phyloP scores from a whole-genome alignment of 1,140 invertebrate genomes.

The Micrasema minimum region DNA sequence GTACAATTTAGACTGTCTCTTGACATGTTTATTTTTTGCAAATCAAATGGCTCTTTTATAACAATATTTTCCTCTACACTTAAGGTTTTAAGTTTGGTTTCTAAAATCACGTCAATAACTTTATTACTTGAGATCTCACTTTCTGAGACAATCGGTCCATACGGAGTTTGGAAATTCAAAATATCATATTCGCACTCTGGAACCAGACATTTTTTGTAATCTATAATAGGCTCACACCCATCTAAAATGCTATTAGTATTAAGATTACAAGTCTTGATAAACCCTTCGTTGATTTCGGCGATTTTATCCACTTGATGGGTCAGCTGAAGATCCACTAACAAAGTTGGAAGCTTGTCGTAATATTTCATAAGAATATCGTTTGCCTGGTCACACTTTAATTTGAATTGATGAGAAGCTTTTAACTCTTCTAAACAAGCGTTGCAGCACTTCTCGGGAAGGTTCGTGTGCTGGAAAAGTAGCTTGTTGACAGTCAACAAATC shows the following conservation, averaged over 20 bases:
- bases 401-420: constrained; percentile 22
- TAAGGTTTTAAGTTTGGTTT: constrained; percentile 24
- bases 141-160: background rate
- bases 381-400: constrained; percentile 11
- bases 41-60: background rate
- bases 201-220: constrained; percentile 16
- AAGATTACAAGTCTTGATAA: background rate
- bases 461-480: background rate
- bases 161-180: background rate
- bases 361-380: constrained; percentile 10
- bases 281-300: background rate
- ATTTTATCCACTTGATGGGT: background rate
- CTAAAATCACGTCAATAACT: background rate
- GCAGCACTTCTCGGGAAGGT: constrained; percentile 19
- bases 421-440: background rate
- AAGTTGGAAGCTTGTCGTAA: constrained; percentile 3
- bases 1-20: background rate
- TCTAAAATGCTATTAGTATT: background rate
- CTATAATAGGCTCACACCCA: constrained; percentile 1
- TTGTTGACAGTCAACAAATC: constrained; percentile 1
- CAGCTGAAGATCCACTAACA: background rate
- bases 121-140: background rate
- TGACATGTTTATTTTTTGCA: background rate
- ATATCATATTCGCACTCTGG: background rate
- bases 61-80: constrained; percentile 3